These are phyloP conservation scores for Crocidura indochinensis DNA, from an alignment of 2,797 vertebrate species.

Conservation along the genomic window DNA sequence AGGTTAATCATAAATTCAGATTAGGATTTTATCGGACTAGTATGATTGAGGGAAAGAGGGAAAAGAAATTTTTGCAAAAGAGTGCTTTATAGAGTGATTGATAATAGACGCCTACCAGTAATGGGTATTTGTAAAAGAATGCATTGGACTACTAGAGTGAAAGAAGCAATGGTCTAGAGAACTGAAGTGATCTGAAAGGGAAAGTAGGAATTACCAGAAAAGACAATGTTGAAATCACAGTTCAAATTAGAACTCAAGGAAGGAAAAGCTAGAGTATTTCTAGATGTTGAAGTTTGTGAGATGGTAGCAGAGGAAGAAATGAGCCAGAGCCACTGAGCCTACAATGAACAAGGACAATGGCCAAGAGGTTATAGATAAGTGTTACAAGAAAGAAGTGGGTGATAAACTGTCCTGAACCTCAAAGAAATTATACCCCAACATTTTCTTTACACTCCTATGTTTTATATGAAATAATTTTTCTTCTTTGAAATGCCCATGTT, in stretches of 20 bases:
- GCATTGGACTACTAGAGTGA: too few relatives aligned
- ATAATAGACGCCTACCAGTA: too few relatives aligned
- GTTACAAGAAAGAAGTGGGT: background rate
- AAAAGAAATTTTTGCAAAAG: too few relatives aligned
- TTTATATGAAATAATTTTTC: conserved; percentile 2
- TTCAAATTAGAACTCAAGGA: background rate
- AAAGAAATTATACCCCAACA: conserved; percentile 8
- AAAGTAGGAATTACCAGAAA: background rate
- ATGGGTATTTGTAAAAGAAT: too few relatives aligned
- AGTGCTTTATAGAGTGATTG: too few relatives aligned
- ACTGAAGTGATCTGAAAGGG: background rate
- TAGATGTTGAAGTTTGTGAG: too few relatives aligned
- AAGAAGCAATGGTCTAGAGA: background rate
- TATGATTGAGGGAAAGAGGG: too few relatives aligned
- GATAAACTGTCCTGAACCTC: background rate
- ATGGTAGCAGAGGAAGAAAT: too few relatives aligned
- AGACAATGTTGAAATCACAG: background rate
- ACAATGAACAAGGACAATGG: background rate
- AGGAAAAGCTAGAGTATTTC: background rate
- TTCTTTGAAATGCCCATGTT: conserved; percentile 30
- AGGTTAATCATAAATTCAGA: too few relatives aligned
- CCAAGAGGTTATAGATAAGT: background rate
- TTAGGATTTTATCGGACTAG: too few relatives aligned
- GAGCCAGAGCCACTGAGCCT: background rate
- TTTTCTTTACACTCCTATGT: background rate